Base-by-base conservation (phyloP, 2,113 vertebrate genomes). In the Zosterops hypoxanthus region DNA sequence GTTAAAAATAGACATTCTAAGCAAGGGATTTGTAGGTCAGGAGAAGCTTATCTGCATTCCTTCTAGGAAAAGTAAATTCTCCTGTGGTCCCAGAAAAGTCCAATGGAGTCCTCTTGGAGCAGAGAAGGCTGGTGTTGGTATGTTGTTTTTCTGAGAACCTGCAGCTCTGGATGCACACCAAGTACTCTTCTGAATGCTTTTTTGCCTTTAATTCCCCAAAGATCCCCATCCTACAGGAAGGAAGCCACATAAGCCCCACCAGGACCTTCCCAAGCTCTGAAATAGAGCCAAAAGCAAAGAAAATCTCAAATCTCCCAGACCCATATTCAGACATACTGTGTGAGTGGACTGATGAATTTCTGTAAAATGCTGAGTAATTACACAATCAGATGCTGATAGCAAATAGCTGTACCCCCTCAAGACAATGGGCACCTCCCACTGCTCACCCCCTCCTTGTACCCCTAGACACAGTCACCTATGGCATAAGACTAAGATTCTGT, bases 391-490 rank as follows among this genome's bases (percentile, higher is more conserved):
- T 46, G 18, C 34, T 76, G 42, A 60, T 33, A 18, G 26, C 28
- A 80, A 86, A n/a, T 8, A 69, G 28, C 36, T 59, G 18, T 1
- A 82, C 53, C 36, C 6, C 9, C 11, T 33, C 55, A 39, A 71
- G 68, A 12, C 15, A n/a, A 36, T 23, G 34, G 66, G 16, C 9
- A 34, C 4, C 19, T n/a, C 17, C 14, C 12, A 41, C 14, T 0
- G 4, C 15, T 13, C 33, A 49, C 6, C 8, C 19, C 2, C 22
- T 56, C 33, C 26, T 25, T 17, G 12, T 12, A 25, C 11, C 7
- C 25, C 23, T 59, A 24, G 23, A 29, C 31, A 33, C 29, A 33
- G 23, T 24, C 75, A 52, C 0, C 0, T 24, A 25, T 6, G 47
- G 20, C 2, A 0, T 4, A 57, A 42, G 21, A 47, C 49, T 72